phyloP scores from a whole-genome alignment of 2,888 invertebrate genomes.

The Tenthredo livida region DNA sequence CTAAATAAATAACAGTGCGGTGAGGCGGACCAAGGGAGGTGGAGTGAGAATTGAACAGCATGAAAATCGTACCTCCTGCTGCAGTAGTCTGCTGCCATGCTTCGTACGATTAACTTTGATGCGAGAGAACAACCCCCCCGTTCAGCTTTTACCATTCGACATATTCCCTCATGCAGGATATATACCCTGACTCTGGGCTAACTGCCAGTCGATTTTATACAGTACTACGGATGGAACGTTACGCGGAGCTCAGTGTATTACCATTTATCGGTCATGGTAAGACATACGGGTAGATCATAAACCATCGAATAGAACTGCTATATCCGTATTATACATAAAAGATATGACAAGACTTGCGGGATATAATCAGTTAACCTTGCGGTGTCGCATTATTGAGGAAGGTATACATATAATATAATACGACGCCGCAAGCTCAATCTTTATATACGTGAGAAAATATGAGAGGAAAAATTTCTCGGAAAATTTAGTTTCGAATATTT shows the following conservation, averaged over 20 bases:
- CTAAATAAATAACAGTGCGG: neutral
- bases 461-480: no score
- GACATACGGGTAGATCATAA: constrained; percentile 11
- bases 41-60: neutral
- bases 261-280: constrained; percentile 36
- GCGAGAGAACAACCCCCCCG: constrained; percentile 5
- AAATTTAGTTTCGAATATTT: no score
- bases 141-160: constrained; percentile 29
- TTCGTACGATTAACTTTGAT: constrained; percentile 22
- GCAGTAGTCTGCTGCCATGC: neutral
- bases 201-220: constrained; percentile 27
- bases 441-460: neutral
- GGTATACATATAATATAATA: neutral
- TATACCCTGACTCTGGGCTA: constrained; percentile 27
- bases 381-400: neutral
- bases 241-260: neutral
- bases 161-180: constrained; percentile 24
- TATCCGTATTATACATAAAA: neutral
- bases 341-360: neutral
- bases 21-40: neutral
- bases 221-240: neutral
- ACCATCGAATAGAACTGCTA: neutral
- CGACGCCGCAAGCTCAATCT: neutral
- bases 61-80: neutral
- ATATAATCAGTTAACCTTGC: neutral